These are phyloP conservation scores for Andricus quercusramuli DNA, from an alignment of 2,888 invertebrate genomes.

Conservation along the genomic window DNA sequence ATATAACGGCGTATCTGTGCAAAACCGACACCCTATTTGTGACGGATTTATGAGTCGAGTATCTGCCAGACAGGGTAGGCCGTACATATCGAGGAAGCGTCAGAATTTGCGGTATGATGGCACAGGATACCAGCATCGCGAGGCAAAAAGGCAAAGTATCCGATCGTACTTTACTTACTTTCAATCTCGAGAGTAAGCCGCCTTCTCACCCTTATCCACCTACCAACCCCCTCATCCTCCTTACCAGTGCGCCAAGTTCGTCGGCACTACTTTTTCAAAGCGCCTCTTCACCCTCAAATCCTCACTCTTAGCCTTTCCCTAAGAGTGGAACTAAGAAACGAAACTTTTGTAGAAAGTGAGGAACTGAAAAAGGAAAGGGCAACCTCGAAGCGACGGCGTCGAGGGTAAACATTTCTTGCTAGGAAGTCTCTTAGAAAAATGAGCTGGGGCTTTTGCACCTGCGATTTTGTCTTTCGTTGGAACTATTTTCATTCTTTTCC, in stretches of 20 bases:
- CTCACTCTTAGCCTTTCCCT: constrained; percentile 6
- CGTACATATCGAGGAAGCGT: constrained; percentile 18
- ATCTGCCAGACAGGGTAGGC: not conserved
- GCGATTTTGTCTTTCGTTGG: not conserved
- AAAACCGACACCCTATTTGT: constrained; percentile 7
- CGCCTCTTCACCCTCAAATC: not conserved
- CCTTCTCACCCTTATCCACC: constrained; percentile 24
- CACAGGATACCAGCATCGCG: constrained; percentile 53
- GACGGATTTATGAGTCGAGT: constrained; percentile 20
- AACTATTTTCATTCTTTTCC: not conserved
- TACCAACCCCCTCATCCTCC: not conserved
- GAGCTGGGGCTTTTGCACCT: constrained; percentile 12
- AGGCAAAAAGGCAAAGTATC: constrained; percentile 51
- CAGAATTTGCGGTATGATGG: constrained; percentile 51
- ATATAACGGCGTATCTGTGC: no score
- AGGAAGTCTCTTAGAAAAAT: constrained; percentile 5
- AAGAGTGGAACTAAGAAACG: constrained; percentile 22
- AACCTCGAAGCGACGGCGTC: constrained; percentile 1
- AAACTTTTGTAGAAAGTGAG: constrained; percentile 29
- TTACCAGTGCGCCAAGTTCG: constrained; percentile 8
- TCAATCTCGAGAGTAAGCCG: constrained; percentile 58
- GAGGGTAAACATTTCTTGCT: constrained; percentile 25
- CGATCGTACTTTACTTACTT: constrained; percentile 57
- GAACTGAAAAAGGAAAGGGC: not conserved
- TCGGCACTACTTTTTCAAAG: constrained; percentile 10